Evolutionary conservation across 2,888 invertebrate species (phyloP), one percentile per base, ranked within the genome.

Genomic region (Acleris sparsana): DNA sequence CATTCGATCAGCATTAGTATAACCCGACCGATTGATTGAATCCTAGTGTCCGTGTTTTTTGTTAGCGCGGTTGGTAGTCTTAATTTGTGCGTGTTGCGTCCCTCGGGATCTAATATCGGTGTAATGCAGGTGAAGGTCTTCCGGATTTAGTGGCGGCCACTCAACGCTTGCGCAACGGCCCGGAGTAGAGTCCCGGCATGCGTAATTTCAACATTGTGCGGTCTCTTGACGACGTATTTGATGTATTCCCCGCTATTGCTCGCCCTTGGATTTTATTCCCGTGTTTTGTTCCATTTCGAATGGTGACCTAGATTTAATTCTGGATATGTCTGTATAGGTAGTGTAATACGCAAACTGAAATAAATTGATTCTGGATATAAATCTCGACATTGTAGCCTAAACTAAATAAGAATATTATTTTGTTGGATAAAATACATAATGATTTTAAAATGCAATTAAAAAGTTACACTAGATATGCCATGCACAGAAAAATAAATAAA

Each of bases 101-200:
- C 83, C 84, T 80, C 82, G 85, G 87, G 87, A 85, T 69, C 72
- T 53, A 78, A 78, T 76, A 78, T 75, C 70, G 75, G 70, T 33
- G 76, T 77, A 79, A 87, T 86, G 77, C 86, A 79, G 92, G 92
- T 91, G 89, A 92, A 92, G 92, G 92, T 91, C 90, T 82, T 84
- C 87, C 87, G 80, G 85, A 86, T 88, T 86, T 92, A 92, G 88
- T 80, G 72, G 67, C 80, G 89, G 69, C 86, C 88, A 87, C 82
- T 80, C 86, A 76, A 81, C 79, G 80, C 79, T 90, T 89, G 85
- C 87, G 88, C 83, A 91, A 91, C 77, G 73, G 73, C 70, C 73
- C 77, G 70, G 72, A 73, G 75, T 75, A 71, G 75, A 75, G 72
- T 78, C 75, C 74, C 71, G 75, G 71, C 75, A 78, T 79, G 77